Evolutionary conservation across 1,140 invertebrate genomes (phyloP).

Genomic region (Littorina saxatilis): DNA sequence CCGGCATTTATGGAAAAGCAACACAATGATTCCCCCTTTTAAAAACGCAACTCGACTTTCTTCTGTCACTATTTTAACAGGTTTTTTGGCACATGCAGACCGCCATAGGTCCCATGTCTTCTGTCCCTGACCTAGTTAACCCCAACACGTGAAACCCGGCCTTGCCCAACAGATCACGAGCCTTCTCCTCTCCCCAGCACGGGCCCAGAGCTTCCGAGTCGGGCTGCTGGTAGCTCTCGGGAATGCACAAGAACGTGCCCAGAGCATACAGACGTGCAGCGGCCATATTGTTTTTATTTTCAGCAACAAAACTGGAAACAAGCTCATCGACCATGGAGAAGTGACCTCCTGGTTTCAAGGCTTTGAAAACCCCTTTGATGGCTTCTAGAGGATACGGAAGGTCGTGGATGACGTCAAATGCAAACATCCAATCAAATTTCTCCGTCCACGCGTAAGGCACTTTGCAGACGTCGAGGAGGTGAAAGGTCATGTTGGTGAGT

Average conservation of each 20-base stretch:
- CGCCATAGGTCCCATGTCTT: neutral
- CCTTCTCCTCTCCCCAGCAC: constrained; percentile 18
- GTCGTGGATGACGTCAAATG: constrained; percentile 24
- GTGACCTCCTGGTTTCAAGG: constrained; percentile 13
- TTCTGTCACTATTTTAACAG: neutral
- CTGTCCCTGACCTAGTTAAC: too few relatives aligned
- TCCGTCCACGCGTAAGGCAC: constrained; percentile 24
- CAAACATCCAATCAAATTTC: neutral
- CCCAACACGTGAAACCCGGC: too few relatives aligned
- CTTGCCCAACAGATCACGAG: neutral
- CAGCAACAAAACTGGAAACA: neutral
- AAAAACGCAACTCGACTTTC: too few relatives aligned
- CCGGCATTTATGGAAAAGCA: too few relatives aligned
- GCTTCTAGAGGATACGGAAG: neutral
- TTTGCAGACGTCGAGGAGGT: constrained; percentile 39
- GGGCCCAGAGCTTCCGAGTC: too few relatives aligned
- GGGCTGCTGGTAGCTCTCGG: constrained; percentile 35
- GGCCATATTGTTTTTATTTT: neutral
- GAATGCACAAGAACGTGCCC: constrained; percentile 20
- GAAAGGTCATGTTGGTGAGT: constrained; percentile 45
- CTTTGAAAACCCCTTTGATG: neutral
- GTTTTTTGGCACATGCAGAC: neutral
- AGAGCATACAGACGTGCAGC: neutral
- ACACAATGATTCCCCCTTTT: too few relatives aligned
- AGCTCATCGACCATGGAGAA: constrained; percentile 19